phyloP scores from a whole-genome alignment of 2,113 vertebrate genomes.

The Micronycteris hirsuta region DNA sequence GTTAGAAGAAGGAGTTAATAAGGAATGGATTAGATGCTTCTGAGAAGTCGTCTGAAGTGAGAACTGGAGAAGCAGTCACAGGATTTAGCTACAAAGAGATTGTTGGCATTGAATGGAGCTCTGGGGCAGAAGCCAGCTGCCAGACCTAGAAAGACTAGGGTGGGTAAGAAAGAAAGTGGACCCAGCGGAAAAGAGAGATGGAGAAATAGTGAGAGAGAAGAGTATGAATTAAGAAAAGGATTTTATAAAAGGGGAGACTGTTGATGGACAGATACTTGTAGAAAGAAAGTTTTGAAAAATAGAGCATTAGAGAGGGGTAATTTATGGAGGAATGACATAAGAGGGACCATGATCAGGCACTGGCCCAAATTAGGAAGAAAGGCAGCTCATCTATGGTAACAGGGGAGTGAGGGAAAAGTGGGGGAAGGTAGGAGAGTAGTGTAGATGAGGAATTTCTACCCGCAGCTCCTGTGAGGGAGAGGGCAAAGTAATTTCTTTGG shows the following conservation, averaged over 20 bases:
- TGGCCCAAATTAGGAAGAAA: background rate
- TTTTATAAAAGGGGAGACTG: background rate
- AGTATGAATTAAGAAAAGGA: background rate
- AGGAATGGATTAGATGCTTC: background rate
- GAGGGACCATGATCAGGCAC: background rate
- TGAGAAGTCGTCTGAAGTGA: background rate
- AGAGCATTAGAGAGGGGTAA: background rate
- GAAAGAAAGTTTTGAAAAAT: background rate
- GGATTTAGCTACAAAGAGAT: background rate
- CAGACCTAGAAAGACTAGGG: background rate
- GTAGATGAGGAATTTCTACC: background rate
- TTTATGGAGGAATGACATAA: background rate
- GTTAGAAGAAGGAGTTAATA: background rate
- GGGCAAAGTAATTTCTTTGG: background rate
- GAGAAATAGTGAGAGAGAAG: background rate
- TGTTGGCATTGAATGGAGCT: background rate
- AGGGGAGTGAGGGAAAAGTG: background rate
- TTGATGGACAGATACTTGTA: background rate
- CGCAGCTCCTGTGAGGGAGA: background rate
- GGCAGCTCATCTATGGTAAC: background rate
- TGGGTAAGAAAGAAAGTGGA: background rate
- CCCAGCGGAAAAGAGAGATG: background rate
- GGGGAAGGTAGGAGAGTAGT: background rate
- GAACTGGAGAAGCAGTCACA: background rate
- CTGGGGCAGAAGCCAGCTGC: background rate